Conservation (phyloP, 37 sponge, comb jelly and placozoan species). For the Haliclona indistincta region DNA sequence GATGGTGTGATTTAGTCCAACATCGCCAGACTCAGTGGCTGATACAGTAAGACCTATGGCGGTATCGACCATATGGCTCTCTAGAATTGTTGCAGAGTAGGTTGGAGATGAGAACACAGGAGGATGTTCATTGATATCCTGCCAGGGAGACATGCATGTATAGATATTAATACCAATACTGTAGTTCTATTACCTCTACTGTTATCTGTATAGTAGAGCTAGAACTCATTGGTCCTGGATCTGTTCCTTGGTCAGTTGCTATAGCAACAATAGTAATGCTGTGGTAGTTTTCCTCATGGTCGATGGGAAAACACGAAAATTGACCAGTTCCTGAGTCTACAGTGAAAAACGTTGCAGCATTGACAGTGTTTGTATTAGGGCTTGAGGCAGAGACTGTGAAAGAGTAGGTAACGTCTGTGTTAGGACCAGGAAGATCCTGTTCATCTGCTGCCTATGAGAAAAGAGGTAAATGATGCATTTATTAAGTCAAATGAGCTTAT, state of each 20-base stretch:
- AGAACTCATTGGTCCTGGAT: background rate
- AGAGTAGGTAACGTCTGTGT: constrained; percentile 12
- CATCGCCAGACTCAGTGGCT: constrained; percentile 22
- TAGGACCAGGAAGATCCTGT: constrained; percentile 3
- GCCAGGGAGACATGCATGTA: background rate
- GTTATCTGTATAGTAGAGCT: background rate
- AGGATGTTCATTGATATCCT: constrained; percentile 35
- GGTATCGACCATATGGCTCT: constrained; percentile 2
- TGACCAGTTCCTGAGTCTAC: constrained; percentile 20
- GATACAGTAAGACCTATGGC: constrained; percentile 26
- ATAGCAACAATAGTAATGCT: background rate
- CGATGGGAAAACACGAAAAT: background rate
- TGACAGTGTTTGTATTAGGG: background rate
- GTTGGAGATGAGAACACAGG: constrained; percentile 17
- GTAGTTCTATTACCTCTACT: background rate
- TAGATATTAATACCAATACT: background rate
- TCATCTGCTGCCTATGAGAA: constrained; percentile 31
- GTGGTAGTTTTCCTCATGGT: background rate
- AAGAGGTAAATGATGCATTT: background rate
- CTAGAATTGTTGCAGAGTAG: constrained; percentile 28
- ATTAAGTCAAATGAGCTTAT: background rate
- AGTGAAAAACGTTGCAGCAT: constrained; percentile 3
- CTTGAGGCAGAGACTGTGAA: constrained; percentile 10
- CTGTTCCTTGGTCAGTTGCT: constrained; percentile 21
- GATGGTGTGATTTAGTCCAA: background rate